These are phyloP conservation scores for Aporrectodea caliginosa DNA, from an alignment of 1,140 invertebrate species.

Conservation along the genomic window DNA sequence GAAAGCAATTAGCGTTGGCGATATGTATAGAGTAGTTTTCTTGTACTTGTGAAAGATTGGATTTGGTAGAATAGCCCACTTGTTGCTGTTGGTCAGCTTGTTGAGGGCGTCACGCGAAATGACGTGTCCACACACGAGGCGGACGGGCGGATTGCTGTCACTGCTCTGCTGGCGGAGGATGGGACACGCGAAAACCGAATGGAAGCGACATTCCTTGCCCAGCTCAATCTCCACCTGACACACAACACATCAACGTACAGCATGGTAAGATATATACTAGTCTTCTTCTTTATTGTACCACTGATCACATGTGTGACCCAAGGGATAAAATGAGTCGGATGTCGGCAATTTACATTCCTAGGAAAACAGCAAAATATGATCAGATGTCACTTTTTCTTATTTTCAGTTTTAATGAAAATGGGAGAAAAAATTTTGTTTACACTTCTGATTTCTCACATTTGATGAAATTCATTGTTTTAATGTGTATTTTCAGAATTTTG, in stretches of 20 bases:
- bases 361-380: too few relatives aligned
- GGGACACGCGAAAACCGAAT: conserved; percentile 97
- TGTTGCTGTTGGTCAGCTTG: conserved; percentile 86
- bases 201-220: conserved; percentile 80
- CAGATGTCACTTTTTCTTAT: too few relatives aligned
- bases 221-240: conserved; percentile 84
- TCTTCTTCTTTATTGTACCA: too few relatives aligned
- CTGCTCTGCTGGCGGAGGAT: conserved; percentile 94
- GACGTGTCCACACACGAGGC: conserved; percentile 93
- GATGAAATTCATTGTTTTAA: too few relatives aligned
- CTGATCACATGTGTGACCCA: too few relatives aligned
- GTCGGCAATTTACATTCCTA: too few relatives aligned
- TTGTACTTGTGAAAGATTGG: background rate
- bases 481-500: too few relatives aligned
- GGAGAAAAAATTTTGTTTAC: too few relatives aligned
- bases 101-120: conserved; percentile 94
- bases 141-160: conserved; percentile 94
- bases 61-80: conserved; percentile 63
- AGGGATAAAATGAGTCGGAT: too few relatives aligned
- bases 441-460: too few relatives aligned
- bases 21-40: background rate
- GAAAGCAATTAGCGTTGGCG: background rate
- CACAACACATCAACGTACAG: conserved; percentile 12
- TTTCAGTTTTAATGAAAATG: too few relatives aligned
- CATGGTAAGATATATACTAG: too few relatives aligned